phyloP scores from a whole-genome alignment of 2,888 invertebrate genomes.

The Brachyopa scutellaris region DNA sequence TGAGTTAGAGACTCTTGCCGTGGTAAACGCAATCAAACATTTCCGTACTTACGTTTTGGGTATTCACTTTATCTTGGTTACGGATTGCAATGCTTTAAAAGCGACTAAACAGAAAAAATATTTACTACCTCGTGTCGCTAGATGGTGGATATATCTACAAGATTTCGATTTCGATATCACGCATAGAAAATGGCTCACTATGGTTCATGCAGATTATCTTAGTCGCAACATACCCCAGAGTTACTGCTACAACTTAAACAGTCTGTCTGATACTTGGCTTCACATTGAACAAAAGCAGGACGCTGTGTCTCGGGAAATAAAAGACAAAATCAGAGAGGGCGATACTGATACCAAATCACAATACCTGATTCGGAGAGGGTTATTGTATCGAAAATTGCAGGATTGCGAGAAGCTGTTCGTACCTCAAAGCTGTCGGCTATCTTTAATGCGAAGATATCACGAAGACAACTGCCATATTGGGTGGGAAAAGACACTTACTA shows the following conservation, averaged over 20 bases:
- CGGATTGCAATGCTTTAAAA: constrained; percentile 35
- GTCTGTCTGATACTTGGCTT: no score
- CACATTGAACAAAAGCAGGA: no score
- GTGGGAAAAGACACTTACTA: no score
- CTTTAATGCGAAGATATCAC: background rate
- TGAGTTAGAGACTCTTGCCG: constrained; percentile 15
- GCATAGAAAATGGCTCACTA: background rate
- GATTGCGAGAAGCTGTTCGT: background rate
- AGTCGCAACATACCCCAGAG: background rate
- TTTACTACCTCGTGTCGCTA: no score
- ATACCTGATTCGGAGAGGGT: no score
- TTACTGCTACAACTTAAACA: background rate
- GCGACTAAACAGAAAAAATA: constrained; percentile 18
- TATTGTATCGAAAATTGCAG: background rate
- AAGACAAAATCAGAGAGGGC: no score
- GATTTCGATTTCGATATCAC: no score
- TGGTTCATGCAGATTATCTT: constrained; percentile 2
- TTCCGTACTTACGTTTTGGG: constrained; percentile 24
- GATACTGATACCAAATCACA: no score
- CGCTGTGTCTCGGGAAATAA: no score
- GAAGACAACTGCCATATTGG: constrained; percentile 25
- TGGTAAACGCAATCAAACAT: background rate
- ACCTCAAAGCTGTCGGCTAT: background rate
- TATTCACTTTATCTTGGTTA: constrained; percentile 10
- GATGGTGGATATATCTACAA: no score